phyloP scores from a whole-genome alignment of 1,140 invertebrate genomes.

The Sitophilus oryzae region DNA sequence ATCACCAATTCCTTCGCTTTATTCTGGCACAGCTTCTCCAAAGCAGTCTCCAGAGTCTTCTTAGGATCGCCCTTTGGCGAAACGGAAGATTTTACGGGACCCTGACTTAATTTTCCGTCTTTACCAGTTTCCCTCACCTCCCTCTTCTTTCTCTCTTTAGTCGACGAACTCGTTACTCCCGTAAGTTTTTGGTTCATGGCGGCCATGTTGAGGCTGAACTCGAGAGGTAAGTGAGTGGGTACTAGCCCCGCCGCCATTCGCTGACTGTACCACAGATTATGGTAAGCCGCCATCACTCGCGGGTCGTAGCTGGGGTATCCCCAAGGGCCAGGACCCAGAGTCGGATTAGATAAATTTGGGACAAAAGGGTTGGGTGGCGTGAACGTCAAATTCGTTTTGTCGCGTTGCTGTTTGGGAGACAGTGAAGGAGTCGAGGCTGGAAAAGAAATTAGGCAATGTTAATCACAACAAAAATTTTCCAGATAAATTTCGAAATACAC shows the following conservation, averaged over 20 bases:
- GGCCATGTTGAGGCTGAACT: conserved; percentile 20
- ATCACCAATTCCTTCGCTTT: conserved; percentile 15
- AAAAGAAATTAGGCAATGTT: neutral
- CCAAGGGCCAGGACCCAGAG: conserved; percentile 49
- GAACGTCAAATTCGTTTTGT: conserved; percentile 39
- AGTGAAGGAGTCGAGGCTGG: conserved; percentile 13
- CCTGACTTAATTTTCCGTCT: neutral
- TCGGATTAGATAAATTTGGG: conserved; percentile 47
- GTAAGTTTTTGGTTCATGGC: neutral
- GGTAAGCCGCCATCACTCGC: conserved; percentile 39
- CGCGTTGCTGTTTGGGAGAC: conserved; percentile 31
- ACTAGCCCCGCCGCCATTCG: conserved; percentile 29
- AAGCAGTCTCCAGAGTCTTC: conserved; percentile 39
- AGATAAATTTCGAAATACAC: too few species aligned
- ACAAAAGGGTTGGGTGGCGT: conserved; percentile 51
- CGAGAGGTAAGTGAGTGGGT: conserved; percentile 13
- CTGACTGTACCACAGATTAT: conserved; percentile 33
- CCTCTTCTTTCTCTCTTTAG: neutral
- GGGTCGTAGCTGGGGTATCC: conserved; percentile 44
- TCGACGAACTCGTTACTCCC: neutral
- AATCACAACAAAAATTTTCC: neutral
- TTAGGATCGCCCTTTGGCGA: conserved; percentile 21
- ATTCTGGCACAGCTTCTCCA: conserved; percentile 40
- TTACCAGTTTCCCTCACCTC: neutral
- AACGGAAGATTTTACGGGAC: neutral